A percentile compares a stretch with the other conserved stretches of the same genome.
Evolutionary conservation across 2,888 invertebrate genomes (phyloP).

Genomic region (Exocentrus adspersus): DNA sequence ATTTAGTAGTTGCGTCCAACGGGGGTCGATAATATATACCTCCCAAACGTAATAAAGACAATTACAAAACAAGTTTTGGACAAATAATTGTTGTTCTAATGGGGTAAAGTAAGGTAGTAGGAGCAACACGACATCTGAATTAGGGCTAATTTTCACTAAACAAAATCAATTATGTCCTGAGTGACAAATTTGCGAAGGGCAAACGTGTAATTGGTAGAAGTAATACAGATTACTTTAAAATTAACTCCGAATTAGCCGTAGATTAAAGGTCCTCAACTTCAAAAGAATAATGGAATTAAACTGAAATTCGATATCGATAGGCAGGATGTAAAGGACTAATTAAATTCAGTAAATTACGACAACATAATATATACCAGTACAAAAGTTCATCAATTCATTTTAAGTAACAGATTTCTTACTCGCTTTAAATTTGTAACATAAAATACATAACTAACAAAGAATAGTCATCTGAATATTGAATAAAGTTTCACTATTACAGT

Average conservation of each 20-base stretch:
- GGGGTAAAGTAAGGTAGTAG: conserved; percentile 17
- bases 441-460: no score
- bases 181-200: conserved; percentile 27
- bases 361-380: conserved; percentile 10
- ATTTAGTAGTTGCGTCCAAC: neutral
- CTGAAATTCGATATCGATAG: neutral
- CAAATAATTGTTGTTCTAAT: conserved; percentile 20
- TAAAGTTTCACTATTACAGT: no score
- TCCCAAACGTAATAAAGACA: neutral
- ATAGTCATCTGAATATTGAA: no score
- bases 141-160: conserved; percentile 24
- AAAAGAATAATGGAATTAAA: conserved; percentile 7
- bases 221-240: conserved; percentile 25
- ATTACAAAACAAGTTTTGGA: conserved; percentile 14
- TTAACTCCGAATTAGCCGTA: conserved; percentile 8
- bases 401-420: neutral
- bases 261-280: conserved; percentile 5
- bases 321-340: conserved; percentile 2
- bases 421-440: neutral
- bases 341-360: conserved; percentile 2
- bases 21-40: neutral
- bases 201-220: conserved; percentile 23
- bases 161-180: conserved; percentile 32
- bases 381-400: no score
- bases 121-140: conserved; percentile 11